Percentiles rank a stretch among this genome's conserved stretches.
Conservation (phyloP, 2,797 vertebrate species). For the Rhinoraja longicauda region DNA sequence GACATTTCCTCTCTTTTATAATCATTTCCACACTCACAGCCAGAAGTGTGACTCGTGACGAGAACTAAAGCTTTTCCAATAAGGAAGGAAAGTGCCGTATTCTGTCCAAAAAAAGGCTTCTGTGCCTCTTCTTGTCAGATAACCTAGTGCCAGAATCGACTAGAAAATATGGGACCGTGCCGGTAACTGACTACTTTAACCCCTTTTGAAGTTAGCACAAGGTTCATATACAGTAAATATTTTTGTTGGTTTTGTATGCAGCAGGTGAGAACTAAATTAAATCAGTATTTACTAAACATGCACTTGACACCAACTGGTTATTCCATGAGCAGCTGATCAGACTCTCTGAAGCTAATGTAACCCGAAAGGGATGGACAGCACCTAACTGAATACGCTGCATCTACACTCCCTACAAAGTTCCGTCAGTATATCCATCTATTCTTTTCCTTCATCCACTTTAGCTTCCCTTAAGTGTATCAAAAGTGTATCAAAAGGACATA, state of each 20-base stretch:
- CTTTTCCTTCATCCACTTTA: too few species aligned
- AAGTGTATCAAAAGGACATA: too few species aligned
- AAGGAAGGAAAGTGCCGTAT: neutral
- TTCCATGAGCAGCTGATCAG: too few species aligned
- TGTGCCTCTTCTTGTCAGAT: neutral
- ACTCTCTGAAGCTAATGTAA: too few species aligned
- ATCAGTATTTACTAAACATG: neutral
- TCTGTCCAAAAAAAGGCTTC: neutral
- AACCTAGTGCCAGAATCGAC: neutral
- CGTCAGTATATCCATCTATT: too few species aligned
- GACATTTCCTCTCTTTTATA: neutral
- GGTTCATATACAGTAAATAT: neutral
- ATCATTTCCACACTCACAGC: neutral
- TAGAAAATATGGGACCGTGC: neutral
- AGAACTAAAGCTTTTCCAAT: neutral
- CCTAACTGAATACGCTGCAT: neutral
- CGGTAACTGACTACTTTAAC: neutral
- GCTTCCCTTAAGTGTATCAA: too few species aligned
- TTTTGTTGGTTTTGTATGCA: neutral
- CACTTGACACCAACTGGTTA: too few species aligned
- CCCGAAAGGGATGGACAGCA: too few species aligned
- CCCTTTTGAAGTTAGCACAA: neutral
- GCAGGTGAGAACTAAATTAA: neutral
- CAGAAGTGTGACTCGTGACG: neutral
- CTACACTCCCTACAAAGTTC: too few species aligned